Conservation (phyloP, 2,113 vertebrate species). For the Danio rerio region GRCz12tu NC_133179.1:25760501-25761000, state of each 20-base stretch:
- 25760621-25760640: conserved; percentile 75
- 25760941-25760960: conserved; percentile 71
- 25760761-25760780: conserved; percentile 67
- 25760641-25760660: conserved; percentile 75
- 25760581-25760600: conserved; percentile 16
- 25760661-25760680: conserved; percentile 74
- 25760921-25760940: conserved; percentile 69
- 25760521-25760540: conserved; percentile 33
- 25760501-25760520: conserved; percentile 67
- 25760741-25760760: conserved; percentile 72
- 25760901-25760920: conserved; percentile 48
- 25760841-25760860: conserved; percentile 53
- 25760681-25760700: conserved; percentile 78
- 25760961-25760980: conserved; percentile 66
- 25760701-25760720: conserved; percentile 77
- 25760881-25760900: conserved; percentile 68
- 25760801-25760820: conserved; percentile 5
- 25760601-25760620: conserved; percentile 67
- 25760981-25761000: conserved; percentile 71
- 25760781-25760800: background rate
- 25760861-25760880: conserved; percentile 72
- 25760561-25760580: conserved; percentile 6
- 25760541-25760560: conserved; percentile 54
- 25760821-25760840: conserved; percentile 8
- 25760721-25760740: conserved; percentile 75